phyloP scores from a whole-genome alignment of 2,797 vertebrate genomes.

The Tympanoctomys barrerae region DNA sequence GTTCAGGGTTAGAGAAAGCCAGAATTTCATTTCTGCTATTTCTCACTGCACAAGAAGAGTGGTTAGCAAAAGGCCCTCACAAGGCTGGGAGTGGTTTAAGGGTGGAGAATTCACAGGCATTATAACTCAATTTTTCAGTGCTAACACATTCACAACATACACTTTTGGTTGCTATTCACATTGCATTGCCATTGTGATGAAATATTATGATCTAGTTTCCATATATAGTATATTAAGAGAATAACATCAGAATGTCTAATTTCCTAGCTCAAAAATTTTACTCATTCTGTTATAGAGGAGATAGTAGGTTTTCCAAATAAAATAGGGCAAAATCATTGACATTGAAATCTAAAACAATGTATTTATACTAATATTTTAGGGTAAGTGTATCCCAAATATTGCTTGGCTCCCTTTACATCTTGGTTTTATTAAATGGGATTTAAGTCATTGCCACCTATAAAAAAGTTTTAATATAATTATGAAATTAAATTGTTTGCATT shows the following conservation, averaged over 20 bases:
- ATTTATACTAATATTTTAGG: background rate
- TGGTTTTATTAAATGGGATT: background rate
- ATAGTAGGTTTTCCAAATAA: background rate
- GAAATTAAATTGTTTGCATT: conserved; percentile 50
- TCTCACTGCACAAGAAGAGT: conserved; percentile 17
- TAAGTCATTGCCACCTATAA: background rate
- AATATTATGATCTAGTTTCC: conserved; percentile 19
- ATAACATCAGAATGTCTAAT: background rate
- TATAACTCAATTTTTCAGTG: background rate
- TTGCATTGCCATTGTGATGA: background rate
- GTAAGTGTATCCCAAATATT: background rate
- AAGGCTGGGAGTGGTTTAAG: background rate
- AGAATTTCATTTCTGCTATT: conserved; percentile 55
- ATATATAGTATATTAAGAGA: background rate
- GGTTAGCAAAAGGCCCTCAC: background rate
- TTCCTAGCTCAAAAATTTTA: conserved; percentile 45
- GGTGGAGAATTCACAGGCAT: background rate
- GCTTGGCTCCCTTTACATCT: background rate
- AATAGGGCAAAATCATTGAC: background rate
- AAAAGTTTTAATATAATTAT: background rate
- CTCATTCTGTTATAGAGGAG: background rate
- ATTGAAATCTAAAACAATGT: conserved; percentile 47
- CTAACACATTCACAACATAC: background rate
- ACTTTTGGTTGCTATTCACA: background rate
- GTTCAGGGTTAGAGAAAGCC: background rate